Evolutionary conservation across 2,888 invertebrate genomes (phyloP).

Genomic region (Spodoptera picta): DNA sequence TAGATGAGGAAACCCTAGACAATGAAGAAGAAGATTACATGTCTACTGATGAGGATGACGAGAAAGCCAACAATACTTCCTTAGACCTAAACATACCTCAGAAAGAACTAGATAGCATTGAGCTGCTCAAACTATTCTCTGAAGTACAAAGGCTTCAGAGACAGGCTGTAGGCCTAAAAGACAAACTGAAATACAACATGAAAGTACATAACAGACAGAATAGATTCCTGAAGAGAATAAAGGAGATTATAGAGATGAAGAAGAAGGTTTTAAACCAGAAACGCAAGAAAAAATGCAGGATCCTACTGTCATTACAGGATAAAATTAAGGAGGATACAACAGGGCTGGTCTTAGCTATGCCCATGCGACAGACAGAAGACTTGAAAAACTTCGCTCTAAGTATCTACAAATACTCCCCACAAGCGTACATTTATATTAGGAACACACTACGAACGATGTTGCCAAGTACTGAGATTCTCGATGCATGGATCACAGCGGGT

Average conservation of each 20-base stretch:
- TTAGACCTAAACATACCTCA: constrained; percentile 52
- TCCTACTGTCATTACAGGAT: constrained; percentile 80
- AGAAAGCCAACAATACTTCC: constrained; percentile 39
- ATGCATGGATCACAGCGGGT: constrained; percentile 79
- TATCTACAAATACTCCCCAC: constrained; percentile 84
- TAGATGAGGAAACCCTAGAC: constrained; percentile 82
- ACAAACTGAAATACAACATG: constrained; percentile 78
- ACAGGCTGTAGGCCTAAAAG: constrained; percentile 73
- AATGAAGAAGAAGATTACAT: constrained; percentile 72
- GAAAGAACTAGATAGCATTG: constrained; percentile 62
- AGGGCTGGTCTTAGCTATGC: constrained; percentile 83
- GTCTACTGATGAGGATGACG: constrained; percentile 68
- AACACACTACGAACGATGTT: constrained; percentile 82
- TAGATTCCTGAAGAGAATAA: constrained; percentile 71
- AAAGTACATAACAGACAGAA: constrained; percentile 77
- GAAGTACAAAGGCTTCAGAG: constrained; percentile 82
- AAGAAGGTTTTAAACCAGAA: constrained; percentile 77
- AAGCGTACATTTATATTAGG: constrained; percentile 83
- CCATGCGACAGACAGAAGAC: constrained; percentile 81
- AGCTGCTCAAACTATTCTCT: constrained; percentile 78
- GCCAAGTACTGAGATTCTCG: constrained; percentile 81
- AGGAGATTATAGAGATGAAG: constrained; percentile 78
- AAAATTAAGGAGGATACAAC: constrained; percentile 82
- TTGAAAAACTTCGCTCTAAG: constrained; percentile 83
- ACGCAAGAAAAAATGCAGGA: constrained; percentile 81